Base-by-base conservation (phyloP, 2,888 invertebrate species). In the Acleris literana region DNA sequence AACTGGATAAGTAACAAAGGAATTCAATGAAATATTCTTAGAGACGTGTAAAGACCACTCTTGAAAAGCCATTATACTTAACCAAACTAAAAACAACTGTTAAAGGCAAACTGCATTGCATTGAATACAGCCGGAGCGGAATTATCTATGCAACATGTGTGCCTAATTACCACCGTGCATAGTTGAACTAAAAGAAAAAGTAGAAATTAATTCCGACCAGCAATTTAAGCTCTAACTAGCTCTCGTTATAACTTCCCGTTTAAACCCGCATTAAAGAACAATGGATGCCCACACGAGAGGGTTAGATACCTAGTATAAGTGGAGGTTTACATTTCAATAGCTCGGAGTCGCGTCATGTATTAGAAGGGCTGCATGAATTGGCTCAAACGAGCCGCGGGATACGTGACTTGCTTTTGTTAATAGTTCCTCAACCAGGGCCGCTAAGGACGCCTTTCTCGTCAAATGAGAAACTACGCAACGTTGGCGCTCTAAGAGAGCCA, bases 321-420 rank as follows among this genome's bases (percentile, higher is more conserved):
- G 55, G 56, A 62, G 61, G 62, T 62, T 60, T 55, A 62, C 46
- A 57, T 62, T 66, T 62, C 66, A 57, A 62, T 57, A 56, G 62
- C 25, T 18, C 48, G 49, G 61, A 57, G 46, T 66, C 62, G 51
- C 46, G 43, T 58, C 46, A 48, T 39, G 44, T 64, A 61, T 59
- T 61, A 53, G 68, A 56, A 61, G 70, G 68, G 63, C 69, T 67
- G 70, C 74, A 73, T 80, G 79, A 82, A 77, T 82, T 75, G 82
- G 77, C 76, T 76, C 79, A 80, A 83, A 79, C 74, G 77, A 81
- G 76, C 74, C 72, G 68, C 68, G 64, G 70, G 64, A 76, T 72
- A 83, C 83, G 81, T 83, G 82, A 81, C 77, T 66, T 65, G 78
- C 62, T 64, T 77, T 71, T 59, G 73, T 70, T 66, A 71, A 73